Evolutionary conservation across 2,888 invertebrate genomes (phyloP), one percentile per base, ranked within the genome.

Genomic region (Hirtodrosophila alboralis): DNA sequence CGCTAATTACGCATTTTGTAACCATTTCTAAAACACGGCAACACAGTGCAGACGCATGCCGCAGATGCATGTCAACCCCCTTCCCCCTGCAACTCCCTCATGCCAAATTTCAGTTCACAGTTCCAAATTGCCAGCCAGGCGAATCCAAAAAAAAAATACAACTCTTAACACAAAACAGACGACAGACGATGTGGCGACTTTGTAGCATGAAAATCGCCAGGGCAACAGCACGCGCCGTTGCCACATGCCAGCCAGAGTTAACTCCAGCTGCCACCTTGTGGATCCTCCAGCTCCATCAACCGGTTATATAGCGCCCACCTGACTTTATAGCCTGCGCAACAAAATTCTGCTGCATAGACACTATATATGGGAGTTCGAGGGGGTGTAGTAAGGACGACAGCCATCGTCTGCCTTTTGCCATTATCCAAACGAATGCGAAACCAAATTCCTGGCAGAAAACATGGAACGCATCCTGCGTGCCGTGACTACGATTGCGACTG

Each of bases 1-100:
- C 86, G 78, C 78, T 78, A 78, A 85, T 85, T 85, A 78, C 78
- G 78, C 78, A 85, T 85, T 78, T 78, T 84, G 85, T 66, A 77
- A 47, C 78, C 84, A 69, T 76, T 78, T 84, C 77, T 73, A 80
- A n/a, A 84, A 54, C 81, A 69, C 51, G 41, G 34, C 70, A 59
- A 21, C 33, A 33, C 38, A 54, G 14, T 36, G 48, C 57, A 57
- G 65, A 52, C 66, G 37, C 57, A 61, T 65, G 56, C 56, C 13
- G 34, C 78, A 57, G 52, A 38, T 28, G 23, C 28, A 23, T 23
- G 30, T 8, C 27, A 4, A 4, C 4, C 6, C 34, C 34, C 14
- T 21, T 8, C 28, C 18, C 21, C 13, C 27, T 23, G 23, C 37
- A 8, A 30, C 21, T 23, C 40, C 48, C 28, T 30, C 13, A 37